Evolutionary conservation across 2,888 invertebrate species (phyloP).

Genomic region (Zygogramma bicolorata): DNA sequence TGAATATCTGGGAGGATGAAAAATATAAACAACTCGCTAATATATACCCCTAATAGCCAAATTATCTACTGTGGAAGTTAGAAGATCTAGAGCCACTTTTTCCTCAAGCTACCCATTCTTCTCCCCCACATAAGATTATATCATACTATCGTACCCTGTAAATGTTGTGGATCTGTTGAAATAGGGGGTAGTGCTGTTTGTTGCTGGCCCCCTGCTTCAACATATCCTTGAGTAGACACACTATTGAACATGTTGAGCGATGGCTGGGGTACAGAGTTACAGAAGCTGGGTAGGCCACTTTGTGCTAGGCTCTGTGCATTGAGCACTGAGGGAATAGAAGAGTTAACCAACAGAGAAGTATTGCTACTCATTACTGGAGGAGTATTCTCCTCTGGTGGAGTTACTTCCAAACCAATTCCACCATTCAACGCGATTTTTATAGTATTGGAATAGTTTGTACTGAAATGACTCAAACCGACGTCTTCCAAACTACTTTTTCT

Average conservation of each 20-base stretch:
- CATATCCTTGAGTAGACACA: conserved; percentile 53
- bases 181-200: conserved; percentile 64
- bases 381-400: conserved; percentile 71
- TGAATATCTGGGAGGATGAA: conserved; percentile 36
- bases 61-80: conserved; percentile 63
- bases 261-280: conserved; percentile 54
- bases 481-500: conserved; percentile 89
- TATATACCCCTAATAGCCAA: conserved; percentile 26
- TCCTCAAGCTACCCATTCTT: conserved; percentile 83
- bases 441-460: conserved; percentile 79
- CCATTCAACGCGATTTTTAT: conserved; percentile 89
- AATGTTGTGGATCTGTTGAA: conserved; percentile 76
- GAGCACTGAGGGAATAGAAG: conserved; percentile 58
- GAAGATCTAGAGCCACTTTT: conserved; percentile 79
- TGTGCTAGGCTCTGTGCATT: conserved; percentile 60
- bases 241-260: conserved; percentile 57
- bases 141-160: conserved; percentile 95
- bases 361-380: conserved; percentile 70
- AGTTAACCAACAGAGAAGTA: conserved; percentile 69
- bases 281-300: conserved; percentile 56
- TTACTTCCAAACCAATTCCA: conserved; percentile 84
- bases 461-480: conserved; percentile 86
- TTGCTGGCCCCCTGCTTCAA: conserved; percentile 55
- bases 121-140: conserved; percentile 95
- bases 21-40: not conserved